Conservation (phyloP, 2,888 invertebrate genomes). For the Melikaiella ostensackeni region DNA sequence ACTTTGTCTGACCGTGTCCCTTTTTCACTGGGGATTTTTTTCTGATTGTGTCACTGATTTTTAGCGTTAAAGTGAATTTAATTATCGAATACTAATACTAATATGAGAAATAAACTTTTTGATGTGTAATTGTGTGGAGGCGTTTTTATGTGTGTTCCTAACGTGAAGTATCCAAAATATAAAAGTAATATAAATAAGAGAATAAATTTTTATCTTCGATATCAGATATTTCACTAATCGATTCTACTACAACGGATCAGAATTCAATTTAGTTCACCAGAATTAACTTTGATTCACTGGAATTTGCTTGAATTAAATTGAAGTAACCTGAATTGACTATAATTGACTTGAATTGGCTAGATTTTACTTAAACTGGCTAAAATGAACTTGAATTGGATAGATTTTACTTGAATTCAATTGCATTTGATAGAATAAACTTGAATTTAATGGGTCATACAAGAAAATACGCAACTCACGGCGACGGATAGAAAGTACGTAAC, state of each 20-base stretch:
- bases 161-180: not conserved
- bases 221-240: not conserved
- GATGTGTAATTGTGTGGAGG: not conserved
- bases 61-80: not conserved
- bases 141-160: not conserved
- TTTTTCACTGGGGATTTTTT: not conserved
- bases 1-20: not conserved
- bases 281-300: no score
- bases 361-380: fast-evolving
- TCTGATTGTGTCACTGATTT: not conserved
- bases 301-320: no score
- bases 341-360: no score
- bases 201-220: not conserved
- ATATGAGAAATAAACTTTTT: not conserved
- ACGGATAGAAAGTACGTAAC: no score
- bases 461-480: no score
- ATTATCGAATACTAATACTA: not conserved
- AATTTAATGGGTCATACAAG: no score
- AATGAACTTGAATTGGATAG: no score
- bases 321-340: no score
- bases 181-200: conserved; percentile 28
- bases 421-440: no score
- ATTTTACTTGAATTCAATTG: no score
- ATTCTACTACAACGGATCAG: no score
- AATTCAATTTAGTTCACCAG: no score